phyloP scores from a whole-genome alignment of 92 coral and sea anemone species.

The Ricordea florida region DNA sequence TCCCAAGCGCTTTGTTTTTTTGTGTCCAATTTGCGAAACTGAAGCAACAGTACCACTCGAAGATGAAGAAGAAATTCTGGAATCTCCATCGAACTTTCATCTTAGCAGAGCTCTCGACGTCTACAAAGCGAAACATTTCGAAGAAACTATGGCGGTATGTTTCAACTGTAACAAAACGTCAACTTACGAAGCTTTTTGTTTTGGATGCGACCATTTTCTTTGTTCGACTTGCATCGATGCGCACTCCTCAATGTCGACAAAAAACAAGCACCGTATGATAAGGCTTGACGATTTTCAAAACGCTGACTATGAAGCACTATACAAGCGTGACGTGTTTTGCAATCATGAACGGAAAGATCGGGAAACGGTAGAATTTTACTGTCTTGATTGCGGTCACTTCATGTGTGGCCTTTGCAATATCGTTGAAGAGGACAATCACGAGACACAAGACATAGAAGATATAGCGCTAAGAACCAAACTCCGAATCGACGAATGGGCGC shows the following conservation, averaged over 20 bases:
- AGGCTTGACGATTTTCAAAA: slow-evolving; percentile 52
- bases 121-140: slow-evolving; percentile 39
- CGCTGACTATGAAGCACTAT: slow-evolving; percentile 47
- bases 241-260: slow-evolving; percentile 10
- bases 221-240: slow-evolving; percentile 55
- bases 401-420: slow-evolving; percentile 76
- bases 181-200: slow-evolving; percentile 58
- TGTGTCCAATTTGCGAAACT: slow-evolving; percentile 78
- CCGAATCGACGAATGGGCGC: slow-evolving; percentile 13
- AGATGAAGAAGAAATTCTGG: slow-evolving; percentile 32
- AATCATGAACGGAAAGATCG: slow-evolving; percentile 46
- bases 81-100: slow-evolving; percentile 68
- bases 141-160: slow-evolving; percentile 33
- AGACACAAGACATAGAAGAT: slow-evolving; percentile 53
- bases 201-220: slow-evolving; percentile 69
- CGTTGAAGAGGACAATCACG: slow-evolving; percentile 62
- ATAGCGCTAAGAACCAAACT: slow-evolving; percentile 34
- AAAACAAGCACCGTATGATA: slow-evolving; percentile 52
- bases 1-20: slow-evolving; percentile 42
- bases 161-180: slow-evolving; percentile 42
- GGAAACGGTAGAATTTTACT: slow-evolving; percentile 68
- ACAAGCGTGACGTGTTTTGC: slow-evolving; percentile 63
- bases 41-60: slow-evolving; percentile 46
- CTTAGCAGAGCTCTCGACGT: slow-evolving; percentile 65
- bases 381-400: slow-evolving; percentile 70